These are phyloP conservation scores for Phaenicophaeus curvirostris DNA, from an alignment of 2,797 vertebrate species.

Conservation along the genomic window DNA sequence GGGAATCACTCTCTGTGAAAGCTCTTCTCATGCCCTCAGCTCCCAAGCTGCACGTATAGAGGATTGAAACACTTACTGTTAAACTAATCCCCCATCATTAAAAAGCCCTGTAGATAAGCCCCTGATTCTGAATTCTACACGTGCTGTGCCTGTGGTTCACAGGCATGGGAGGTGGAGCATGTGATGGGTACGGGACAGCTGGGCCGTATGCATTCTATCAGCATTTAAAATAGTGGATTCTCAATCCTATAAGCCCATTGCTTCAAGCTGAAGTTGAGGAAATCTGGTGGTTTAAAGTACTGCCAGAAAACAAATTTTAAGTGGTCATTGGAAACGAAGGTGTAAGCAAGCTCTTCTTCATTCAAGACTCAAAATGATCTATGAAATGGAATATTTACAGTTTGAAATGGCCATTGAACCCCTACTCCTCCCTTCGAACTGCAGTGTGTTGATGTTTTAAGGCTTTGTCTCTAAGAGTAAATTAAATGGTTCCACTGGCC, in stretches of 20 bases:
- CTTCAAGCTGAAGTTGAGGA: neutral
- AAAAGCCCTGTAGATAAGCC: conserved; percentile 56
- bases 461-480: neutral
- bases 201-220: neutral
- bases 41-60: conserved; percentile 18
- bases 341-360: neutral
- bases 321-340: neutral
- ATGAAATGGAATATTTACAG: neutral
- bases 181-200: neutral
- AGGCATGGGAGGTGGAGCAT: conserved; percentile 11
- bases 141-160: neutral
- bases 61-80: conserved; percentile 65
- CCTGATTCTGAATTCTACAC: neutral
- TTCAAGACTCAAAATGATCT: neutral
- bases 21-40: conserved; percentile 45
- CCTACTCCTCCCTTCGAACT: neutral
- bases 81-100: conserved; percentile 63
- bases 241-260: neutral
- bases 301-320: conserved; percentile 8
- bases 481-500: neutral
- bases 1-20: conserved; percentile 55
- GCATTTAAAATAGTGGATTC: conserved; percentile 35
- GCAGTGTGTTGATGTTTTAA: neutral
- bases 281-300: neutral
- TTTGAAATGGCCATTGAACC: neutral